Percentiles rank a stretch among this genome's conserved stretches.
Evolutionary conservation across 2,113 vertebrate species (phyloP).

Genomic region (Odocoileus virginianus): DNA sequence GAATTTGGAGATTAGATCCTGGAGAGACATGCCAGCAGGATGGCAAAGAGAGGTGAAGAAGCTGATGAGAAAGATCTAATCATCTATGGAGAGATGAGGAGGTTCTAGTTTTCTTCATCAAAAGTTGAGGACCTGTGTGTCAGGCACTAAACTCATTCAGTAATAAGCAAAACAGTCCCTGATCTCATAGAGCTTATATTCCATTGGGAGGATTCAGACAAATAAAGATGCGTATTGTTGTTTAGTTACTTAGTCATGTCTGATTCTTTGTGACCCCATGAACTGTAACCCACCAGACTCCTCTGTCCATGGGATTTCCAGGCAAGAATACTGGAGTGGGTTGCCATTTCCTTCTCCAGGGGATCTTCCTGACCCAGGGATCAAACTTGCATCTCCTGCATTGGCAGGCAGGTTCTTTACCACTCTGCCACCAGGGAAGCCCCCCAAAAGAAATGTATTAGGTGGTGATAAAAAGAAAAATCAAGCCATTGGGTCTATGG

Average conservation of each 20-base stretch:
- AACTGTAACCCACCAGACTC: not conserved
- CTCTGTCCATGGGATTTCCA: not conserved
- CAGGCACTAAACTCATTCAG: not conserved
- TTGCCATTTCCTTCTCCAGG: not conserved
- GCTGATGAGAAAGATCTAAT: not conserved
- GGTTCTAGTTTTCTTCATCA: not conserved
- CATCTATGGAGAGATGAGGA: not conserved
- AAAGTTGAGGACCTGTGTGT: not conserved
- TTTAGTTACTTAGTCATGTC: not conserved
- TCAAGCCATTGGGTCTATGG: not conserved
- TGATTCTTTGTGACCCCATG: not conserved
- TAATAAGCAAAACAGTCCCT: not conserved
- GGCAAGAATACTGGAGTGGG: not conserved
- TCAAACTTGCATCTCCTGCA: not conserved
- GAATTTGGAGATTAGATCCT: not conserved
- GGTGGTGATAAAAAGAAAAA: not conserved
- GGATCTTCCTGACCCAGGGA: not conserved
- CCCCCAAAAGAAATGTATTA: not conserved
- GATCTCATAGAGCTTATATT: not conserved
- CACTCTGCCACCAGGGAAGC: not conserved
- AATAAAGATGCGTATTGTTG: not conserved
- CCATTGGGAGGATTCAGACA: not conserved
- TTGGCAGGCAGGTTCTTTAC: not conserved
- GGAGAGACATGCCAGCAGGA: not conserved
- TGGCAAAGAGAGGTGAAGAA: not conserved